phyloP scores from a whole-genome alignment of 2,113 vertebrate species.

The Limanda limanda region DNA sequence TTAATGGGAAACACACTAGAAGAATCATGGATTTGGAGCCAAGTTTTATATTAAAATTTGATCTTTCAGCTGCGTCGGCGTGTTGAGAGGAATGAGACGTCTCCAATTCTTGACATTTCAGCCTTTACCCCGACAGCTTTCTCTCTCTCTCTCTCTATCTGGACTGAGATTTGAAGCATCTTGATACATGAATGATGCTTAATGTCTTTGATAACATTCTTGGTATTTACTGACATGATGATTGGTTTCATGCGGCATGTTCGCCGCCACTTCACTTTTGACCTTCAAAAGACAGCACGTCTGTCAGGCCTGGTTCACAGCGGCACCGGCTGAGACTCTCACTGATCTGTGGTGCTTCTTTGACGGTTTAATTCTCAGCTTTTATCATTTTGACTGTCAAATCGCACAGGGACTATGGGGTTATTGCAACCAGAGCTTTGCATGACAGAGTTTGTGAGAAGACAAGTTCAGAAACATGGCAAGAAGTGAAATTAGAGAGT shows the following conservation, averaged over 20 bases:
- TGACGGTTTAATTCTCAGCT: constrained; percentile 37
- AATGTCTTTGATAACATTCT: constrained; percentile 47
- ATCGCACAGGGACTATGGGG: constrained; percentile 16
- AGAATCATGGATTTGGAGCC: constrained; percentile 10
- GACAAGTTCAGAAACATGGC: constrained; percentile 13
- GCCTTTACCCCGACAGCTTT: constrained; percentile 32
- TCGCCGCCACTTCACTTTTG: constrained; percentile 52
- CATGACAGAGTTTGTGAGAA: constrained; percentile 10
- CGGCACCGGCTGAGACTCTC: constrained; percentile 4
- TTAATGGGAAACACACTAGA: neutral
- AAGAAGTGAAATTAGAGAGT: constrained; percentile 25
- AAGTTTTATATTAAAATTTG: constrained; percentile 33
- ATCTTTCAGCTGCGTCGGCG: constrained; percentile 18
- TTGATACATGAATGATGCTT: constrained; percentile 18
- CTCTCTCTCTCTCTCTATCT: too few species aligned
- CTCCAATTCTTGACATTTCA: constrained; percentile 1
- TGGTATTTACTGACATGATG: constrained; percentile 24
- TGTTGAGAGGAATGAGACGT: constrained; percentile 33
- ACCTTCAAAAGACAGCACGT: constrained; percentile 2
- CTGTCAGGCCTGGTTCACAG: constrained; percentile 6
- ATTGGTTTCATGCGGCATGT: constrained; percentile 16
- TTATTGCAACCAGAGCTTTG: constrained; percentile 27
- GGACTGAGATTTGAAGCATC: neutral
- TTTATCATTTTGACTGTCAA: constrained; percentile 27
- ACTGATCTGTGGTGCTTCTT: constrained; percentile 42